Evolutionary conservation across 2,113 vertebrate genomes (phyloP), one percentile per base, ranked within the genome.

Genomic region (Cavia porcellus): DNA sequence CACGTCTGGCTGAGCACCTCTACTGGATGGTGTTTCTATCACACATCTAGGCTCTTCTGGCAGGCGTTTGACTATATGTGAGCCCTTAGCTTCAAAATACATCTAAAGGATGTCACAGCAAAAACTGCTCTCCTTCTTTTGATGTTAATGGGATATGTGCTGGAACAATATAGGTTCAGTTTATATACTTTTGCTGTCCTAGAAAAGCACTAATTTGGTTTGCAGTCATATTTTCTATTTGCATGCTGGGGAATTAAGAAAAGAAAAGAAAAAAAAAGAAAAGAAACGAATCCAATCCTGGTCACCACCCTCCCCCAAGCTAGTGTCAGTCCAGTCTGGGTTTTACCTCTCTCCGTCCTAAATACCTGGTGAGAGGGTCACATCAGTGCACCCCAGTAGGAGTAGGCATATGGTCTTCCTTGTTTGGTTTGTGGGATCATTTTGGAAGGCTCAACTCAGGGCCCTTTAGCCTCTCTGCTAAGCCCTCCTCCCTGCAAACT

Each of bases 141-240:
- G 95, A 98, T 97, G 97, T 97, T 97, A 98, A 96, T 94, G 84
- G 77, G 97, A 98, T 98, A 96, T 98, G 97, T 96, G 95, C 97
- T 98, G 95, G 95, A 98, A 98, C 96, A 98, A 97, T 92, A 96
- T 77, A 96, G 94, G 95, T 98, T 98, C 95, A 96, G 95, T 95
- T 98, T 96, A 95, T 97, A 84, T 95, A 80, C 94, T 98, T 98
- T 98, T 96, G 97, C 97, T 98, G 97, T 96, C 87, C 94, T 98
- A 98, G 96, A 98, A 98, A 98, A 98, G 96, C 50, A 66, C 98
- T 97, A 98, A 92, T 98, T 98, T 97, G 89, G 80, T 47, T 91
- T 96, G 94, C 89, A 99, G 84, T 97, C 97, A 84, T 96, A 94
- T 79, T 93, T 97, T 98, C 97, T 98, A 98, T 89, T 98, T 98